Evolutionary conservation across 2,888 invertebrate species (phyloP).

Genomic region (Bedellia somnulentella): DNA sequence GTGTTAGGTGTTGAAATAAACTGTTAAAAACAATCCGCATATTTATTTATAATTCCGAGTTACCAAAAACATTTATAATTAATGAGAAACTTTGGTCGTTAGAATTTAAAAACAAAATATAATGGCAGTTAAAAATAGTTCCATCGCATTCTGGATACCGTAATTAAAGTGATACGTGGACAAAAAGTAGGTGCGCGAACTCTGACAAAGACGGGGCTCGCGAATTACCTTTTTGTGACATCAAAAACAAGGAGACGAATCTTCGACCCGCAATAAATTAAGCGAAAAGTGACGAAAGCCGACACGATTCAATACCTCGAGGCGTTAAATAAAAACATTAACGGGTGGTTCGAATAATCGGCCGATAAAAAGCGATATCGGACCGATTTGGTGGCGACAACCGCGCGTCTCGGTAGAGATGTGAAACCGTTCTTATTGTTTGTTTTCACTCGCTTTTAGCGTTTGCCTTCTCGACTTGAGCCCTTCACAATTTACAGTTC

Average conservation of each 20-base stretch:
- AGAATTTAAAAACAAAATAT: too few relatives aligned
- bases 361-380: slow-evolving; percentile 43
- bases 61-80: too few relatives aligned
- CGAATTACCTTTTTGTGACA: slow-evolving; percentile 34
- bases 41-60: too few relatives aligned
- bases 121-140: too few relatives aligned
- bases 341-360: slow-evolving; percentile 49
- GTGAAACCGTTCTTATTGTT: slow-evolving; percentile 3
- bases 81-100: too few relatives aligned
- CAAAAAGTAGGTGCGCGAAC: slow-evolving; percentile 38
- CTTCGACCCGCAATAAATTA: slow-evolving; percentile 48
- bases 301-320: slow-evolving; percentile 48
- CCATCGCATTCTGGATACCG: too few relatives aligned
- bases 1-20: too few relatives aligned
- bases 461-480: not conserved
- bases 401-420: slow-evolving; percentile 3
- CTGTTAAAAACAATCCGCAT: too few relatives aligned
- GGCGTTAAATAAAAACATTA: slow-evolving; percentile 60
- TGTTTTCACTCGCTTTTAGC: not conserved
- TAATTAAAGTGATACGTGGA: slow-evolving; percentile 48
- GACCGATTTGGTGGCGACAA: slow-evolving; percentile 45
- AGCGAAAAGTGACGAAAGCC: slow-evolving; percentile 38
- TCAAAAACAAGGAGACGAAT: slow-evolving; percentile 41
- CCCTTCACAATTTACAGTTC: too few relatives aligned
- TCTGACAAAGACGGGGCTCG: slow-evolving; percentile 18